Conservation (phyloP, 35 echinoderm and acorn worm genomes). For the Chiridota heheva region DNA sequence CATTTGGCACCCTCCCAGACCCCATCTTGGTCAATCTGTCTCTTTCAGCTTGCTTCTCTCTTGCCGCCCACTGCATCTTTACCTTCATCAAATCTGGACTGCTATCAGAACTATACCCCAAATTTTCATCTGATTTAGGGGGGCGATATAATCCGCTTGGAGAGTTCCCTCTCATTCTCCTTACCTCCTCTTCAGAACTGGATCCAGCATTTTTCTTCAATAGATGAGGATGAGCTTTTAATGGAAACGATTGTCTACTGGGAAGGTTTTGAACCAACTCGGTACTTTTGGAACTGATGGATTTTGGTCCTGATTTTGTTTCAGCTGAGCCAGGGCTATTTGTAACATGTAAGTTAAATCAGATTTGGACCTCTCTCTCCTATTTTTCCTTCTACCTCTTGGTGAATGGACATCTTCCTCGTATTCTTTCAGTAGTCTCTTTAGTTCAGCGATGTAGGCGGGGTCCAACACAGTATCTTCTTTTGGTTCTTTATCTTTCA, state of each 20-base stretch:
- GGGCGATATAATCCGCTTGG: conserved; percentile 49
- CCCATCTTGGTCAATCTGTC: no score
- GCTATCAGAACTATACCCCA: conserved; percentile 83
- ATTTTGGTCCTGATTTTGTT: conserved; percentile 1
- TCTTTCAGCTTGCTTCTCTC: no score
- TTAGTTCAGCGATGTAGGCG: conserved; percentile 26
- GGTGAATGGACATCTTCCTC: conserved; percentile 43
- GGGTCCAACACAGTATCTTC: conserved; percentile 10
- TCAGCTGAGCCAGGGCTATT: conserved; percentile 13
- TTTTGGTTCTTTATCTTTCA: conserved; percentile 27
- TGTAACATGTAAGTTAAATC: conserved; percentile 30
- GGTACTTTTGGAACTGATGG: background rate
- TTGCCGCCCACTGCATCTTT: no score
- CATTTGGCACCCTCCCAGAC: no score
- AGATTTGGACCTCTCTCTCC: conserved; percentile 44
- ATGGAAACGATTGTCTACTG: no score
- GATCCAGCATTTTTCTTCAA: no score
- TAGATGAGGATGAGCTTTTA: no score
- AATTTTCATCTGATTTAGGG: conserved; percentile 63
- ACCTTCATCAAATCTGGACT: conserved; percentile 59
- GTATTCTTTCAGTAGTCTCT: conserved; percentile 31
- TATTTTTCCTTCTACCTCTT: conserved; percentile 33
- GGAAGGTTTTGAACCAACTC: no score
- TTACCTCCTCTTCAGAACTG: conserved; percentile 58
- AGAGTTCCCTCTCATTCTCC: background rate